Conservation (phyloP, 2,797 vertebrate species). For the Oreonectes daqikongensis region DNA sequence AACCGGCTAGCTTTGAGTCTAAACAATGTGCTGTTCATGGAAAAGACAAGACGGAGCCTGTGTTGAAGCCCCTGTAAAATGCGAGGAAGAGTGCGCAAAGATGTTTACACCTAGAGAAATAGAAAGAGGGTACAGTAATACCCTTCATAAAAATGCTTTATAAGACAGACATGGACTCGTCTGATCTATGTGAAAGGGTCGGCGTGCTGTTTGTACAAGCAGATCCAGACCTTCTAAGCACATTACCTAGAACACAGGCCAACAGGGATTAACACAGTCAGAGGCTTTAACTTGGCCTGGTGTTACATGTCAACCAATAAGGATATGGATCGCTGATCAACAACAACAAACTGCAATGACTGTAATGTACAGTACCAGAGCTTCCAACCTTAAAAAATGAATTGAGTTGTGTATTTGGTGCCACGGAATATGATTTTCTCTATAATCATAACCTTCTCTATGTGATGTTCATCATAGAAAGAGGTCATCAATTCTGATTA, state of each 20-base stretch:
- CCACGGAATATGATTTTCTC: background rate
- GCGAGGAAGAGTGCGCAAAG: constrained; percentile 23
- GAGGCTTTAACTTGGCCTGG: constrained; percentile 12
- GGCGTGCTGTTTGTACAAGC: constrained; percentile 37
- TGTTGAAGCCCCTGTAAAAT: constrained; percentile 63
- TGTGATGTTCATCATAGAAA: constrained; percentile 11
- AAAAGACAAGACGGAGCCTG: constrained; percentile 69
- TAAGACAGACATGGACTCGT: constrained; percentile 5
- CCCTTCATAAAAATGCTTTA: too few relatives aligned
- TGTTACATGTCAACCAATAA: constrained; percentile 3
- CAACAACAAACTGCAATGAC: constrained; percentile 28
- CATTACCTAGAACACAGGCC: constrained; percentile 47
- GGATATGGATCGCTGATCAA: background rate
- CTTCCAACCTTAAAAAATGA: constrained; percentile 29
- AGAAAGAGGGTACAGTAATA: background rate
- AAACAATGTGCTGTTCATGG: constrained; percentile 73
- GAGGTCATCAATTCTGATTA: background rate
- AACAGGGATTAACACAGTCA: constrained; percentile 44
- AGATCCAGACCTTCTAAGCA: constrained; percentile 53
- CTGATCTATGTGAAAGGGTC: constrained; percentile 35
- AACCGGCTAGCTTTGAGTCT: constrained; percentile 54
- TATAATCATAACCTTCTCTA: background rate
- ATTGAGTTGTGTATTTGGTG: background rate
- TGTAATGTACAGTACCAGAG: background rate
- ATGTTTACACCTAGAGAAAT: constrained; percentile 23